Conservation (phyloP, 2,113 vertebrate genomes). For the Upupa epops region DNA sequence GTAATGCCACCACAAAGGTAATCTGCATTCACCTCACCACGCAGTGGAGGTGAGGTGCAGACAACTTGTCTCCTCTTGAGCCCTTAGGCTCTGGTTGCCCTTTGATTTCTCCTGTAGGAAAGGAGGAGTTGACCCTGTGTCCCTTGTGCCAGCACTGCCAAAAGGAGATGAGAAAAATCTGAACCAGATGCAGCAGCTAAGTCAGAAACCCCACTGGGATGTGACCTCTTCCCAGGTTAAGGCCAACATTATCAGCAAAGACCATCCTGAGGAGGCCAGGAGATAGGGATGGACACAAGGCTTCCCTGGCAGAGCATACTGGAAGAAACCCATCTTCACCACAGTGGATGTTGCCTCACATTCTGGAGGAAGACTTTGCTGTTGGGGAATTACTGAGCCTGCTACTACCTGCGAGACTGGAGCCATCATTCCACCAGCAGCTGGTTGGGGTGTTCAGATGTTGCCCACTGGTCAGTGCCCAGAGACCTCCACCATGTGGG, state of each 20-base stretch:
- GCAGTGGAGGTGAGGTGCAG: not conserved
- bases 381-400: not conserved
- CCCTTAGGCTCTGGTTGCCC: not conserved
- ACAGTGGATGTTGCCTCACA: not conserved
- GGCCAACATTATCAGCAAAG: not conserved
- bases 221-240: not conserved
- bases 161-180: not conserved
- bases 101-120: not conserved
- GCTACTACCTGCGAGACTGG: not conserved
- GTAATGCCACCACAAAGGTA: not conserved
- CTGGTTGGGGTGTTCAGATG: not conserved
- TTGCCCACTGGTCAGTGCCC: not conserved
- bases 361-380: not conserved
- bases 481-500: not conserved
- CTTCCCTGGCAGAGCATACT: not conserved
- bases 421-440: not conserved
- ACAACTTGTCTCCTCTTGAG: not conserved
- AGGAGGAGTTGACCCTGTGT: not conserved
- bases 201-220: not conserved
- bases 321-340: not conserved
- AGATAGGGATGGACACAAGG: not conserved
- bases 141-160: not conserved
- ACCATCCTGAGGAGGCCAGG: not conserved
- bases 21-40: not conserved
- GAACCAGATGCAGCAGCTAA: not conserved